phyloP scores from a whole-genome alignment of 2,888 invertebrate genomes.

The Chrysodeixis includens region DNA sequence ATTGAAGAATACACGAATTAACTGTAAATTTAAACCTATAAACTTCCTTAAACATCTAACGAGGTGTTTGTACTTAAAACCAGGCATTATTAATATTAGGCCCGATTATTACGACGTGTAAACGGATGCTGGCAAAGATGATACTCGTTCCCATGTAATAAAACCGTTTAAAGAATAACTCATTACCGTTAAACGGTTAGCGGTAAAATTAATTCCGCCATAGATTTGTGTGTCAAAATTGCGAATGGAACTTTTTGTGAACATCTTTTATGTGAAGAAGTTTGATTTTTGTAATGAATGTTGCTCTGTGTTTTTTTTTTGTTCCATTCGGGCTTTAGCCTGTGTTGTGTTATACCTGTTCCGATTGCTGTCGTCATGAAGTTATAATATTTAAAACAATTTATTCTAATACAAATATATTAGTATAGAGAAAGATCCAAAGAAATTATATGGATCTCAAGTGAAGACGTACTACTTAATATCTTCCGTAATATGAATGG shows the following conservation, averaged over 20 bases:
- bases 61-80: background rate
- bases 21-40: background rate
- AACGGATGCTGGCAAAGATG: background rate
- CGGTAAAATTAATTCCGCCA: background rate
- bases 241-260: background rate
- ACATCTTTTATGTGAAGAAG: background rate
- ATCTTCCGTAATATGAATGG: no score
- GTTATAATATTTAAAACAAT: no score
- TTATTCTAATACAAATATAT: no score
- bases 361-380: no score
- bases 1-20: background rate
- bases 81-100: background rate
- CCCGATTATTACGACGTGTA: background rate
- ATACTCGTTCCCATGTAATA: background rate
- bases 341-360: no score
- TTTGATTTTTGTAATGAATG: background rate
- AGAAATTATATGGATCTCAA: no score
- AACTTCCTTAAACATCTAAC: background rate
- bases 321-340: no score
- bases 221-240: constrained; percentile 1
- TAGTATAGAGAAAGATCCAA: no score
- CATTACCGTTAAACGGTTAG: constrained; percentile 2
- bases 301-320: no score
- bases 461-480: no score
- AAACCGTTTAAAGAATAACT: constrained; percentile 4